Base-by-base conservation (phyloP, 53 echinoderm and acorn worm species). In the Paelopatides confundens region DNA sequence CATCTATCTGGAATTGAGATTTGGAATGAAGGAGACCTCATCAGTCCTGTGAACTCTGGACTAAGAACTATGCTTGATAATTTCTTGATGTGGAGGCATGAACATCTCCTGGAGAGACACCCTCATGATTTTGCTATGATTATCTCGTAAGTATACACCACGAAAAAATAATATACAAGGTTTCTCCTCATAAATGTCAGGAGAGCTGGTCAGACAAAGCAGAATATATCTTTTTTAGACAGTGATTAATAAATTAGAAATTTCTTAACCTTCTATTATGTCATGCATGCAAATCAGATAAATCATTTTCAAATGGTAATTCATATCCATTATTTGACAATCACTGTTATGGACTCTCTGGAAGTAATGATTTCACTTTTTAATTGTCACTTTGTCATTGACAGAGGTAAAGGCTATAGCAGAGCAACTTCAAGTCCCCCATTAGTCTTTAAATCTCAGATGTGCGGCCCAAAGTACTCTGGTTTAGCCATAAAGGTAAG, bases 91-190 rank as follows among this genome's bases (percentile, higher is more conserved):
- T 91, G 91, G 87, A 81, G 87, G 28, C 63, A 69, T 47, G 36
- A 82, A 14, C 34, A 81, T n/a, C 91, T 87, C 4, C 65, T 87
- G 26, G 68, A 69, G 10, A 77, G 81, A 52, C 83, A 82, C 31
- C 63, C 64, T 24, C 87, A 91, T 82, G 91, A 91, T 67, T 87
- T 91, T 84, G 87, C 91, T n/a, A 63, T 91, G 6, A 28, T 91
- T 46, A 48, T 91, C 12, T 91, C 91, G 91, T 91, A 82, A 91
- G 91, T 91, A 37, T 43, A 43, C 43, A 8, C 10, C 12, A 0
- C 8, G 43, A 9, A 12, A 12, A 43, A 10, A 43, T n/a, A n/a
- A n/a, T n/a, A n/a, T n/a, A n/a, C n/a, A n/a, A n/a, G n/a, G n/a
- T n/a, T n/a, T n/a, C n/a, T n/a, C n/a, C n/a, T n/a, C n/a, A n/a